These are phyloP conservation scores for Elgaria multicarinata DNA, from an alignment of 2,113 vertebrate genomes.

Conservation along the genomic window DNA sequence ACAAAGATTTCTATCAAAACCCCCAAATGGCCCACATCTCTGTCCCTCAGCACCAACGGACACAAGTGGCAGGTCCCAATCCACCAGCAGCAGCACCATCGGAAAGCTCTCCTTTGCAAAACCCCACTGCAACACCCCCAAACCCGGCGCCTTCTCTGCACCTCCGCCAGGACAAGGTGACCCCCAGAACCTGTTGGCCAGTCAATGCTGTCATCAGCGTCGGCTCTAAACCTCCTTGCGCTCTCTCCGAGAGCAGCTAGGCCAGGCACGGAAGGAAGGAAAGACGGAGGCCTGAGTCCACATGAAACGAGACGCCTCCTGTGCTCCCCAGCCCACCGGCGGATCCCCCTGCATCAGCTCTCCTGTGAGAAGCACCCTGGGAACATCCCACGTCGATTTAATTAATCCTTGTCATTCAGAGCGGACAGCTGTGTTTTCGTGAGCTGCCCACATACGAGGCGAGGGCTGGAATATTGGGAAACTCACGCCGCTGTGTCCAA, in stretches of 20 bases:
- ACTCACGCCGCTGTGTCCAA: not conserved
- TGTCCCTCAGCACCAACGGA: too few species aligned
- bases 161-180: too few species aligned
- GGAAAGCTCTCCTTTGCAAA: too few species aligned
- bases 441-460: not conserved
- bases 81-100: too few species aligned
- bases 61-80: too few species aligned
- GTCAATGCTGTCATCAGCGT: too few species aligned
- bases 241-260: not conserved
- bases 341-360: not conserved
- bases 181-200: too few species aligned
- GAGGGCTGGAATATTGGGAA: too few species aligned
- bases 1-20: not conserved
- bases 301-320: not conserved
- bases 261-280: not conserved
- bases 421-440: not conserved
- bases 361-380: not conserved
- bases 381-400: not conserved
- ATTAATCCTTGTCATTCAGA: not conserved
- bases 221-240: not conserved
- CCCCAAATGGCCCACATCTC: too few species aligned
- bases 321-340: too few species aligned
- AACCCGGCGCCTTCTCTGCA: too few species aligned
- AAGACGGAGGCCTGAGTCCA: accelerated
- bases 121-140: too few species aligned